Conservation (phyloP, 35 echinoderm and acorn worm genomes). For the Strongylocentrotus purpuratus region DNA sequence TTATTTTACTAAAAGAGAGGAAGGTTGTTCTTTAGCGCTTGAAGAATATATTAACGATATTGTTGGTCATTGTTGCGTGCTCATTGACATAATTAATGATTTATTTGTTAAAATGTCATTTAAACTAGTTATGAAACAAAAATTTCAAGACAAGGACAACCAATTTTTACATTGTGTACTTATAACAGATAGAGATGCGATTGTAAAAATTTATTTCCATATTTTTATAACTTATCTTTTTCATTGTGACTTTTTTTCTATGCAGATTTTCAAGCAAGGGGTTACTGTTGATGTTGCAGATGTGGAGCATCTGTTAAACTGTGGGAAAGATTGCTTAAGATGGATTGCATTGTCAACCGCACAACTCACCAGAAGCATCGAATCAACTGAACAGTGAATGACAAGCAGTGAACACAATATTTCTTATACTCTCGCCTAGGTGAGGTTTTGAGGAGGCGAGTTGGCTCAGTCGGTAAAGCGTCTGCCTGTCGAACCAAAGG, state of each 20-base stretch:
- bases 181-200: neutral
- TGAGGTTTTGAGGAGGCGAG: too few species aligned
- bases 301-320: slow-evolving; percentile 12
- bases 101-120: too few species aligned
- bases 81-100: too few species aligned
- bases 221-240: neutral
- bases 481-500: too few species aligned
- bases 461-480: too few species aligned
- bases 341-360: neutral
- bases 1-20: too few species aligned
- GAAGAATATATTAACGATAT: too few species aligned
- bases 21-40: too few species aligned
- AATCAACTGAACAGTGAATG: neutral
- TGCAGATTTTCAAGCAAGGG: slow-evolving; percentile 11
- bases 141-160: neutral
- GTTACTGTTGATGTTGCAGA: neutral
- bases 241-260: neutral
- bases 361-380: neutral
- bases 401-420: neutral
- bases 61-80: too few species aligned
- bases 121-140: neutral
- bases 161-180: neutral
- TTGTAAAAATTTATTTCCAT: neutral
- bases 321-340: slow-evolving; percentile 18
- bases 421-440: too few species aligned